Evolutionary conservation across 1,140 invertebrate genomes (phyloP).

Genomic region (Calephelis virginiensis): DNA sequence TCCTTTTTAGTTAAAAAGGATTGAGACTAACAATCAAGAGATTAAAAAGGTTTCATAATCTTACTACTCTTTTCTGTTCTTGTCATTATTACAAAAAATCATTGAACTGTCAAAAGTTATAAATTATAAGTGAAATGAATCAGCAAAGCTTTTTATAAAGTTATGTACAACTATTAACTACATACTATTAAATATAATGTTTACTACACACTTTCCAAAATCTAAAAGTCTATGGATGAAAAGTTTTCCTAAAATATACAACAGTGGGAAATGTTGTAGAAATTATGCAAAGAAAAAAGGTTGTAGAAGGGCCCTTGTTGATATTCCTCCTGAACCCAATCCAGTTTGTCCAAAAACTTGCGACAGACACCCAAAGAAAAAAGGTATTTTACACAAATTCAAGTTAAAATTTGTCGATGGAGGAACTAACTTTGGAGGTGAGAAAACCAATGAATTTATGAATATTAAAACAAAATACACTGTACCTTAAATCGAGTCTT

Average conservation of each 20-base stretch:
- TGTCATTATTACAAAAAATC: no score
- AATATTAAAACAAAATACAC: no score
- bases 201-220: slow-evolving; percentile 27
- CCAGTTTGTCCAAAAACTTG: slow-evolving; percentile 47
- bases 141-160: no score
- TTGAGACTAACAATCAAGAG: no score
- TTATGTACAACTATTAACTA: no score
- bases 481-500: no score
- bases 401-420: slow-evolving; percentile 61
- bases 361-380: slow-evolving; percentile 41
- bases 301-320: slow-evolving; percentile 51
- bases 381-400: slow-evolving; percentile 58
- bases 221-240: slow-evolving; percentile 33
- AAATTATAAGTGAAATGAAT: no score
- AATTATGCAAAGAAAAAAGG: slow-evolving; percentile 43
- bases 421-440: slow-evolving; percentile 69
- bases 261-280: slow-evolving; percentile 31
- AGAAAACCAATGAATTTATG: slow-evolving; percentile 26
- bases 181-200: no score
- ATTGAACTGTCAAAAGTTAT: no score
- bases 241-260: slow-evolving; percentile 26
- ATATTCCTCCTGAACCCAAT: slow-evolving; percentile 46
- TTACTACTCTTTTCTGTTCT: no score
- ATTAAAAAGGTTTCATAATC: no score
- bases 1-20: no score